Conservation (phyloP, 2,797 vertebrate species). For the Harpagifer antarcticus region DNA sequence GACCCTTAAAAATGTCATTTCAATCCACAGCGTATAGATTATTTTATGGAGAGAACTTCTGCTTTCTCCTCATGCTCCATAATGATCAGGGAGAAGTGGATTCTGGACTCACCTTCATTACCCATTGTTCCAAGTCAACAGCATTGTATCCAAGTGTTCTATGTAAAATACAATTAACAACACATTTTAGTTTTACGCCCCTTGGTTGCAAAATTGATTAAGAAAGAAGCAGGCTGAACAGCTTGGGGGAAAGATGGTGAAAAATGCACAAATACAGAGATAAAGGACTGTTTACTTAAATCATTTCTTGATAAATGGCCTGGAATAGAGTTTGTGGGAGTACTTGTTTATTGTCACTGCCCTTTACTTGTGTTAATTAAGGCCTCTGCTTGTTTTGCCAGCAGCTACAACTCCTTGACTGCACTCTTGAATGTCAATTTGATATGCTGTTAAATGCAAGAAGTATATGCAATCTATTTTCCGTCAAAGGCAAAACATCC, state of each 20-base stretch:
- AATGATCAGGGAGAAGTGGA: slow-evolving; percentile 31
- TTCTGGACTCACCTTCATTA: slow-evolving; percentile 12
- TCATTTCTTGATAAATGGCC: slow-evolving; percentile 41
- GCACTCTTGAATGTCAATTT: slow-evolving; percentile 2
- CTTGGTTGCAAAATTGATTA: background rate
- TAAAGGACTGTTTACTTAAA: slow-evolving; percentile 18
- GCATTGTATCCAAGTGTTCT: background rate
- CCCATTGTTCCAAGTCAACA: background rate
- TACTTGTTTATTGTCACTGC: slow-evolving; percentile 34
- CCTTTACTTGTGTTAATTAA: slow-evolving; percentile 52
- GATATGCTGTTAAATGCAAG: background rate
- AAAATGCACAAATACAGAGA: slow-evolving; percentile 23
- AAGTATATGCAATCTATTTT: background rate
- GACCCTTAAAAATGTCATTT: slow-evolving; percentile 70
- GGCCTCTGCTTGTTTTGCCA: slow-evolving; percentile 16
- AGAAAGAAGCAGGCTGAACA: background rate
- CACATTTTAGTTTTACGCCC: background rate
- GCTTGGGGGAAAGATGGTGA: background rate
- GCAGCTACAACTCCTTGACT: slow-evolving; percentile 21
- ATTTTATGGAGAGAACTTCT: slow-evolving; percentile 49
- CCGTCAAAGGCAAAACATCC: slow-evolving; percentile 2
- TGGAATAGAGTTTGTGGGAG: slow-evolving; percentile 25
- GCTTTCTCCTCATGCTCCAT: slow-evolving; percentile 26
- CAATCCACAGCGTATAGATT: slow-evolving; percentile 50
- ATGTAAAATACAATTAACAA: background rate